A percentile compares a stretch with the other conserved stretches of the same genome.
Conservation (phyloP, 2,888 invertebrate species). For the Acheta domesticus region DNA sequence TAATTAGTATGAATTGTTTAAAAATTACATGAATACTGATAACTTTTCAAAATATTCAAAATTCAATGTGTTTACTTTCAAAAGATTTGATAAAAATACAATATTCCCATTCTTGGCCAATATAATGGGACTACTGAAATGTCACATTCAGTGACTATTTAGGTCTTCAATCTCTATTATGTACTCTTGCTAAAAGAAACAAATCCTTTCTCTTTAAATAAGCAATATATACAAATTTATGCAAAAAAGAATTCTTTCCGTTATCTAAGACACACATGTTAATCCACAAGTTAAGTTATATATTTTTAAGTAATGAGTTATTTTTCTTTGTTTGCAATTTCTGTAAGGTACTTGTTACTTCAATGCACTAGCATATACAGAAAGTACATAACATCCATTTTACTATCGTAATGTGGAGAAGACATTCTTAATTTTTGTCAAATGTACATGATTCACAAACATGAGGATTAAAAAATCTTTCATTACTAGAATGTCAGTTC, state of each 20-base stretch:
- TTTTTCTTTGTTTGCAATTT: no score
- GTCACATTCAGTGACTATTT: no score
- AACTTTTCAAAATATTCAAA: not conserved
- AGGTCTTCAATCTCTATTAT: no score
- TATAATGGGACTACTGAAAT: no score
- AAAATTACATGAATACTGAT: slow-evolving; percentile 11
- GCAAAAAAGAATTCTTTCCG: not conserved
- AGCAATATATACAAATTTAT: not conserved
- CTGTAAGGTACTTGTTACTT: no score
- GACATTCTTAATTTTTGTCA: no score
- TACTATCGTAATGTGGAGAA: no score
- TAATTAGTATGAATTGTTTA: not conserved
- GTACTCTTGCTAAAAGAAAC: not conserved
- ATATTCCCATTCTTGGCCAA: not conserved
- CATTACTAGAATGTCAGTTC: no score
- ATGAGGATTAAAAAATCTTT: no score
- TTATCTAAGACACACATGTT: not conserved
- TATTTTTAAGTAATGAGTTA: not conserved
- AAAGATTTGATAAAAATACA: not conserved
- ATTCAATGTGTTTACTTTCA: not conserved
- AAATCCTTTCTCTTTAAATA: not conserved
- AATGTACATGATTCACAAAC: no score
- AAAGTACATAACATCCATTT: no score
- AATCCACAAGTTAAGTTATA: not conserved
- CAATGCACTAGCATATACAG: no score